A percentile compares a stretch with the other conserved stretches of the same genome.
These are phyloP conservation scores for Tenrec ecaudatus DNA, from an alignment of 2,113 vertebrate genomes.

Conservation along the genomic window DNA sequence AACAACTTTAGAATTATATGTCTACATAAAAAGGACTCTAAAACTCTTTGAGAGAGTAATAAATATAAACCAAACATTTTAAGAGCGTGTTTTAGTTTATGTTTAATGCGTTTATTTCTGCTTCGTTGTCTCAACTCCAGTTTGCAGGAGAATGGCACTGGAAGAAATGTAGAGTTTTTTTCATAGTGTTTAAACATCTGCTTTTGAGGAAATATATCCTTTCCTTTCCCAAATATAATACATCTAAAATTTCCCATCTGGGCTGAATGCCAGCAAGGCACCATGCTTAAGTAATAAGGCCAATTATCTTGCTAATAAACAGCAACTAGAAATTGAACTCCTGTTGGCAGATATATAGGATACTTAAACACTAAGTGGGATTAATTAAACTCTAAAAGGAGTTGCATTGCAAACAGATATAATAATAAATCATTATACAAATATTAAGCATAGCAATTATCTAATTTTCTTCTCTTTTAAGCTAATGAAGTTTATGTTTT, in stretches of 20 bases:
- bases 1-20: background rate
- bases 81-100: background rate
- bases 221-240: slow-evolving; percentile 74
- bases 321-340: slow-evolving; percentile 80
- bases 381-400: slow-evolving; percentile 85
- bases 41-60: background rate
- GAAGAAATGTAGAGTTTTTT: slow-evolving; percentile 62
- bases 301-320: slow-evolving; percentile 85
- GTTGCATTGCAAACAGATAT: slow-evolving; percentile 73
- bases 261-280: slow-evolving; percentile 79
- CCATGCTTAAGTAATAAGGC: slow-evolving; percentile 76
- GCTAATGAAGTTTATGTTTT: slow-evolving; percentile 60
- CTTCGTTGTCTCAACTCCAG: background rate
- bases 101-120: background rate
- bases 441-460: slow-evolving; percentile 68
- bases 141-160: background rate
- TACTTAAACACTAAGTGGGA: slow-evolving; percentile 85
- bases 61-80: slow-evolving; percentile 5
- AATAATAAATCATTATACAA: slow-evolving; percentile 72
- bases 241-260: slow-evolving; percentile 75
- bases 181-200: slow-evolving; percentile 77
- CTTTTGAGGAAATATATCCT: slow-evolving; percentile 76
- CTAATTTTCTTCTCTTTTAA: slow-evolving; percentile 53
- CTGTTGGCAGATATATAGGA: slow-evolving; percentile 81
- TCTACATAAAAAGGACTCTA: background rate